Evolutionary conservation across 2,888 invertebrate species (phyloP).

Genomic region (Morinoia aosen): DNA sequence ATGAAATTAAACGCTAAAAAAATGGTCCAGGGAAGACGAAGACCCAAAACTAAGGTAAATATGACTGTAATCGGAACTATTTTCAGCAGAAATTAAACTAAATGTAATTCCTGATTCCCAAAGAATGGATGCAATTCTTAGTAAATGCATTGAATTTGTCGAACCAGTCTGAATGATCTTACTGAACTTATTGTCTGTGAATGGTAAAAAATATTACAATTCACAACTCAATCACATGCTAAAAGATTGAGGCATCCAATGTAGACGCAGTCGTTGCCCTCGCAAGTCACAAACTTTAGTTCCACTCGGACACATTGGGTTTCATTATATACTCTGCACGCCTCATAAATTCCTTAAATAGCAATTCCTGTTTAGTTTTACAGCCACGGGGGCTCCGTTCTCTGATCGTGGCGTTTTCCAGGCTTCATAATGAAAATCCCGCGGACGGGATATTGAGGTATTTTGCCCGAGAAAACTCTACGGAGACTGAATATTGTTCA

Average conservation of each 20-base stretch:
- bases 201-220: too few species aligned
- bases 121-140: background rate
- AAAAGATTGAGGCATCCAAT: too few species aligned
- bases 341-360: slow-evolving; percentile 9
- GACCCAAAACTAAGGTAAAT: too few species aligned
- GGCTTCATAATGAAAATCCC: background rate
- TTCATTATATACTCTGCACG: background rate
- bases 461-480: background rate
- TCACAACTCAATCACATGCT: too few species aligned
- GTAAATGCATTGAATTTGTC: background rate
- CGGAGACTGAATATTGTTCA: background rate
- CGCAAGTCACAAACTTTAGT: background rate
- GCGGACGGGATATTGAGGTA: background rate
- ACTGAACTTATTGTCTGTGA: too few species aligned
- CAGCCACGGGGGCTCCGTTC: background rate
- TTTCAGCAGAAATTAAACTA: background rate
- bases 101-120: background rate
- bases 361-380: background rate
- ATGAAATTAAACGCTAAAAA: too few species aligned
- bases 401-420: background rate
- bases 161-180: background rate
- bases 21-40: too few species aligned
- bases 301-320: background rate
- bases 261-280: too few species aligned
- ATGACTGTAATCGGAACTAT: background rate